phyloP scores from a whole-genome alignment of 2,888 invertebrate species.

The Leucoma salicis region DNA sequence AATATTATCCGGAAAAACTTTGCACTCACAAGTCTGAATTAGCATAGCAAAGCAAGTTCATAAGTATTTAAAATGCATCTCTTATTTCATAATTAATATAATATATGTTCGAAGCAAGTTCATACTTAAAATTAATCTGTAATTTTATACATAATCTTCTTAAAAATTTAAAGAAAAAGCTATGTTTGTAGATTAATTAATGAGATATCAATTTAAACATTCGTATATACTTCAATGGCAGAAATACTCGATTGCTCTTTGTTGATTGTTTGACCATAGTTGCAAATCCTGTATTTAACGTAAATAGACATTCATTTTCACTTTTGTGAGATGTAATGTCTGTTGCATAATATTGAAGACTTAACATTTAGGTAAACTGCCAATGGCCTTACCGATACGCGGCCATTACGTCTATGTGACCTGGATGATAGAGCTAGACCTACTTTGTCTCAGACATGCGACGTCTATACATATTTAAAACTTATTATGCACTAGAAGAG shows the following conservation, averaged over 20 bases:
- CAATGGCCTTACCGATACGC: conserved; percentile 42
- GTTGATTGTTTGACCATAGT: conserved; percentile 3
- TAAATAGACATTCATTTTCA: conserved; percentile 34
- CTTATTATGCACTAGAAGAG: no score
- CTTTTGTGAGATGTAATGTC: conserved; percentile 45
- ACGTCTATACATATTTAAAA: background rate
- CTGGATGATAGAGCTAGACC: conserved; percentile 39
- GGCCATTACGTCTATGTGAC: conserved; percentile 50
- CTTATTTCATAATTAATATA: background rate
- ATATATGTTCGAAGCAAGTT: background rate
- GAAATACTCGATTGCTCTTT: conserved; percentile 3
- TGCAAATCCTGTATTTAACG: conserved; percentile 9
- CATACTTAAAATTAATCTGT: no score
- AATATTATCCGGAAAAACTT: background rate
- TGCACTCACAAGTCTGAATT: background rate
- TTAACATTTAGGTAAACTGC: conserved; percentile 56
- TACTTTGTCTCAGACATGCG: conserved; percentile 19
- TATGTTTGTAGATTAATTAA: background rate
- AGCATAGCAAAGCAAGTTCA: background rate
- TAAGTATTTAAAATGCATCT: background rate
- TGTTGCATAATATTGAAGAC: conserved; percentile 51
- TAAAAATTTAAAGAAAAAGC: no score
- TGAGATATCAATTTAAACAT: background rate
- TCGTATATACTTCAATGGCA: background rate
- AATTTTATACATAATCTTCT: no score